Conservation (phyloP, 2,797 vertebrate species). For the Scolopax rusticola region DNA sequence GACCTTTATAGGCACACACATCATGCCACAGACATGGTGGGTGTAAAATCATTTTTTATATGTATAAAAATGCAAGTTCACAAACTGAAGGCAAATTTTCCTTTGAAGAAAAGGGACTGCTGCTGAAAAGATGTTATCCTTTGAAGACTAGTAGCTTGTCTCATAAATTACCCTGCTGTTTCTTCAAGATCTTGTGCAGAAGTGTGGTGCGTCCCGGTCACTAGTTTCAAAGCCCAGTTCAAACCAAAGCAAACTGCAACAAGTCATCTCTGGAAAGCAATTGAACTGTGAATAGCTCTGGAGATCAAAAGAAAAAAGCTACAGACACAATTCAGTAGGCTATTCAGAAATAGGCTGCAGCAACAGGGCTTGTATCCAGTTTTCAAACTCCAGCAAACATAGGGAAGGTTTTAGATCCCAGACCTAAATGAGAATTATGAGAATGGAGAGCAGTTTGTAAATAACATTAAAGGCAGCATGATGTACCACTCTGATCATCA, state of each 20-base stretch:
- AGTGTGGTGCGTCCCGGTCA: background rate
- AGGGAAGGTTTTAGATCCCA: background rate
- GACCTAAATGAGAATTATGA: background rate
- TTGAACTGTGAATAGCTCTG: conserved; percentile 3
- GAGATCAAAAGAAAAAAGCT: conserved; percentile 21
- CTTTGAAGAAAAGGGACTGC: conserved; percentile 35
- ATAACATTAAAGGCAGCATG: background rate
- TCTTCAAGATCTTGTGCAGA: conserved; percentile 9
- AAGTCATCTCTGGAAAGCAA: conserved; percentile 2
- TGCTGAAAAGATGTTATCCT: conserved; percentile 28
- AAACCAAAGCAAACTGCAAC: conserved; percentile 44
- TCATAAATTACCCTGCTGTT: conserved; percentile 32
- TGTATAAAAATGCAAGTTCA: background rate
- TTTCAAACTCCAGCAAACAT: background rate
- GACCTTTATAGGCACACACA: background rate
- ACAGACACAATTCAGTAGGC: background rate
- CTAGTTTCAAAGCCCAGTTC: conserved; percentile 1
- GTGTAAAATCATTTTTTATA: background rate
- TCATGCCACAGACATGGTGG: background rate
- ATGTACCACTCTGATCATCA: background rate
- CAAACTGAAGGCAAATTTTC: background rate
- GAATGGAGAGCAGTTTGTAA: background rate
- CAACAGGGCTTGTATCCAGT: background rate
- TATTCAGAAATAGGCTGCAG: background rate
- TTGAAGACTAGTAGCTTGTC: conserved; percentile 27